phyloP scores from a whole-genome alignment of 2,888 invertebrate species.

The Trissoscelio sp. region DNA sequence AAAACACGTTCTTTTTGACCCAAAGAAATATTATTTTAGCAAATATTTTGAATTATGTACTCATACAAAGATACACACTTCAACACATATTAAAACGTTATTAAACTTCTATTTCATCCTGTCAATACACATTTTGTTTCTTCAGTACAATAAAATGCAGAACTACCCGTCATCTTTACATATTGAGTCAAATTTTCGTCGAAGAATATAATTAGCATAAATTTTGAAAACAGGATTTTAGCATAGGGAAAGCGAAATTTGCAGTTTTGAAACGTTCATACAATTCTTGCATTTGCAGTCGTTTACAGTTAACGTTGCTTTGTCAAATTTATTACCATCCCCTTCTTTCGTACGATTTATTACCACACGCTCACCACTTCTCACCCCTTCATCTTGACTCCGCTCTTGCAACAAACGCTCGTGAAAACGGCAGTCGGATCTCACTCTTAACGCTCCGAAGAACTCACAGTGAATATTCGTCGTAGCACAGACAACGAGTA shows the following conservation, averaged over 20 bases:
- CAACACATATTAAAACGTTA: too few species aligned
- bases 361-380: constrained; percentile 65
- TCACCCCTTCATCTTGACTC: constrained; percentile 67
- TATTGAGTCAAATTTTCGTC: constrained; percentile 35
- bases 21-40: too few species aligned
- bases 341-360: constrained; percentile 69
- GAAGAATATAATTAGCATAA: constrained; percentile 57
- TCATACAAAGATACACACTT: too few species aligned
- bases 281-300: constrained; percentile 65
- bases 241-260: constrained; percentile 35
- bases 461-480: constrained; percentile 68
- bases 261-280: constrained; percentile 55
- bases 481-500: constrained; percentile 64
- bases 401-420: constrained; percentile 68
- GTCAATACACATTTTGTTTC: too few species aligned
- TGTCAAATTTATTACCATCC: constrained; percentile 68
- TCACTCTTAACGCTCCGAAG: constrained; percentile 69
- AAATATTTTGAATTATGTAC: too few species aligned
- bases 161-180: too few species aligned
- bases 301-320: constrained; percentile 66
- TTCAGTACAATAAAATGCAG: too few species aligned
- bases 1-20: too few species aligned
- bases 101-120: too few species aligned
- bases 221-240: constrained; percentile 42
- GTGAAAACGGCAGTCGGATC: constrained; percentile 70